Evolutionary conservation across 2,888 invertebrate genomes (phyloP).

Genomic region (Acrobeloides nanus): DNA sequence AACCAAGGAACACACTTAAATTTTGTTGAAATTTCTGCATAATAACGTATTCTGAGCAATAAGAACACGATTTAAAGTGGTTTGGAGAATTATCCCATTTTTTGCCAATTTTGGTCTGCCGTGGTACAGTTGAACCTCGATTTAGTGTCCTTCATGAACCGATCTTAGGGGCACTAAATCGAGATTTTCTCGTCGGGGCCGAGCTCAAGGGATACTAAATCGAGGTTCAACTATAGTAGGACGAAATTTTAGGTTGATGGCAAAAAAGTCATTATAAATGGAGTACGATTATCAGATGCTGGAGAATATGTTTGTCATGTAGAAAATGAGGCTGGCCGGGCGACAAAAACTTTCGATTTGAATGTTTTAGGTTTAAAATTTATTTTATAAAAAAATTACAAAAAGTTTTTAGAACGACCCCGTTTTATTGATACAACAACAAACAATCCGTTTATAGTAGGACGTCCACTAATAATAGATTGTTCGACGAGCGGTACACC

Average conservation of each 20-base stretch:
- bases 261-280: slow-evolving; percentile 34
- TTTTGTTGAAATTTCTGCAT: no score
- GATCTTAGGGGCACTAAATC: no score
- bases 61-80: no score
- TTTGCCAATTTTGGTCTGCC: no score
- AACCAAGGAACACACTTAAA: no score
- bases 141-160: no score
- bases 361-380: slow-evolving; percentile 57
- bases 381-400: background rate
- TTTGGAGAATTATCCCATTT: no score
- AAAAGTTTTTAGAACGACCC: slow-evolving; percentile 55
- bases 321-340: slow-evolving; percentile 60
- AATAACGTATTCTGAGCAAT: no score
- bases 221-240: slow-evolving; percentile 6
- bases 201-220: slow-evolving; percentile 2
- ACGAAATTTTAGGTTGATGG: slow-evolving; percentile 12
- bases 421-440: slow-evolving; percentile 48
- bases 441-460: slow-evolving; percentile 55
- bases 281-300: slow-evolving; percentile 56
- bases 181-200: no score
- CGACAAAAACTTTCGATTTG: slow-evolving; percentile 59
- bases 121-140: no score
- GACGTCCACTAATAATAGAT: slow-evolving; percentile 59
- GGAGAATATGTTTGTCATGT: slow-evolving; percentile 61
- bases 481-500: slow-evolving; percentile 61